Percentiles rank a stretch among this genome's conserved stretches.
Conservation (phyloP, 2,888 invertebrate genomes). For the Drosophila fungiperda region DNA sequence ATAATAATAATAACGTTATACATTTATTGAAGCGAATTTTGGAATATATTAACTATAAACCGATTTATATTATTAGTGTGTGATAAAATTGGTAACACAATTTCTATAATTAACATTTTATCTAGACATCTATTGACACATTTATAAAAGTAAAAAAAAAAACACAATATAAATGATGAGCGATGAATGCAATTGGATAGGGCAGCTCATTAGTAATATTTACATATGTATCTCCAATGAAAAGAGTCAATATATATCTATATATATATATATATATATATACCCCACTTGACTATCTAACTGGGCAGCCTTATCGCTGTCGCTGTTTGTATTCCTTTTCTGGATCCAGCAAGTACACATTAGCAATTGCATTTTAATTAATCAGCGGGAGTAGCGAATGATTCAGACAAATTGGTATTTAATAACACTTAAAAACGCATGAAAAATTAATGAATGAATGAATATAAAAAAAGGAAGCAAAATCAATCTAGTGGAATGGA, state of each 20-base stretch:
- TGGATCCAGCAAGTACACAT: conserved; percentile 18
- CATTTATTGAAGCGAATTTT: background rate
- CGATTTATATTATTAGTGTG: background rate
- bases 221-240: conserved; percentile 22
- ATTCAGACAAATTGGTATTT: conserved; percentile 9
- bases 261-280: conserved; percentile 4
- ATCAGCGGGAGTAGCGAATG: conserved; percentile 17
- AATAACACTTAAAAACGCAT: conserved; percentile 35
- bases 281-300: background rate
- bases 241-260: conserved; percentile 21
- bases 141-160: conserved; percentile 7
- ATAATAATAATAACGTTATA: background rate
- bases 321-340: conserved; percentile 12
- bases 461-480: background rate
- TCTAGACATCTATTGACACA: background rate
- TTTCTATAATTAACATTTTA: background rate
- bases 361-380: conserved; percentile 48
- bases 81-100: background rate
- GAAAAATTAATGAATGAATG: background rate
- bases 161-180: conserved; percentile 9
- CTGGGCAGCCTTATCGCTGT: conserved; percentile 34
- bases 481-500: conserved; percentile 55
- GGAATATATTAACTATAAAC: background rate
- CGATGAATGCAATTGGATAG: conserved; percentile 5
- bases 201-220: background rate